Evolutionary conservation across 92 coral and sea anemone genomes (phyloP).

Genomic region (Phymanthus crucifer): DNA sequence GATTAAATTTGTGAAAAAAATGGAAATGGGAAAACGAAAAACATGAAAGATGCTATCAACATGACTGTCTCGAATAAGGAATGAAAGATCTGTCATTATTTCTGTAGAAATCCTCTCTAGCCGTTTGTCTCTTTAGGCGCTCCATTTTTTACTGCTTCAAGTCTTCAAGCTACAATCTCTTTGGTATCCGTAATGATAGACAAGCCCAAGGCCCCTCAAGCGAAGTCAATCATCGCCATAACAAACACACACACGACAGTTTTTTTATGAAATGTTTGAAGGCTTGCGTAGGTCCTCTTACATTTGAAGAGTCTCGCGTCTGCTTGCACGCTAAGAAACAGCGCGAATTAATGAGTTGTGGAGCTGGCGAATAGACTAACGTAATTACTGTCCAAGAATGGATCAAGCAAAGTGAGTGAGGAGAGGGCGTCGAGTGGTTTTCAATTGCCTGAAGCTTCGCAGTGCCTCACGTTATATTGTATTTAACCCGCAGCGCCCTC

Average conservation of each 20-base stretch:
- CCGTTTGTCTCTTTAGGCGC: not conserved
- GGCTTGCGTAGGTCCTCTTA: not conserved
- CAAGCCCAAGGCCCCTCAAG: slow-evolving; percentile 11
- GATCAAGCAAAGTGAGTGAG: not conserved
- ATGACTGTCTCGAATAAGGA: not conserved
- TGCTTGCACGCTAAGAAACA: slow-evolving; percentile 3
- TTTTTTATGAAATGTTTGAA: not conserved
- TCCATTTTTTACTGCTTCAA: not conserved
- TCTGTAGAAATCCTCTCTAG: not conserved
- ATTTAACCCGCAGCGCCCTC: slow-evolving; percentile 27
- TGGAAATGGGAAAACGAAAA: not conserved
- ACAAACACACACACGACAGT: not conserved
- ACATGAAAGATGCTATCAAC: not conserved
- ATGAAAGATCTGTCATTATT: not conserved
- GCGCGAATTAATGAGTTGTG: slow-evolving; percentile 4
- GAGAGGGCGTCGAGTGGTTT: not conserved
- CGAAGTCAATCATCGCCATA: slow-evolving; percentile 30
- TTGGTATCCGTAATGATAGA: slow-evolving; percentile 19
- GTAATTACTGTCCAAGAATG: not conserved
- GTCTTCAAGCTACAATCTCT: not conserved
- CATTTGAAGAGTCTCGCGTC: not conserved
- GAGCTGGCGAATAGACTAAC: not conserved
- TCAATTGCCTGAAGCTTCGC: slow-evolving; percentile 1
- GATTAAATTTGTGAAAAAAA: not conserved
- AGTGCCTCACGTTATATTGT: slow-evolving; percentile 11